Evolutionary conservation across 1,140 invertebrate species (phyloP).

Genomic region (silkworm (Bombyx mori)): DNA sequence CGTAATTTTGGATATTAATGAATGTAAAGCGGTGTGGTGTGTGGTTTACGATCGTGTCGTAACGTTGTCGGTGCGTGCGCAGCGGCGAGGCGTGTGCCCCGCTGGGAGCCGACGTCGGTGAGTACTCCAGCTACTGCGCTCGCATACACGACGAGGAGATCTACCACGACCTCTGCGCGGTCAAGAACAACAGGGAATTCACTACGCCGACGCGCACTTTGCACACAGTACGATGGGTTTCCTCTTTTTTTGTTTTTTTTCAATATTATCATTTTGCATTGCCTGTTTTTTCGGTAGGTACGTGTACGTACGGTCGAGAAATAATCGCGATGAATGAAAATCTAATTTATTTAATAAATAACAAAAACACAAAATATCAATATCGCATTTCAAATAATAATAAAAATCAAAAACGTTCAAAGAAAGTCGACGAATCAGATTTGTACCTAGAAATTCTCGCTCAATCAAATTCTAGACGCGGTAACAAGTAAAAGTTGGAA

Average conservation of each 20-base stretch:
- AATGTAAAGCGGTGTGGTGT: neutral
- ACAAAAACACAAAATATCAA: too few relatives aligned
- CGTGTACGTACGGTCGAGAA: neutral
- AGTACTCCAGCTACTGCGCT: slow-evolving; percentile 78
- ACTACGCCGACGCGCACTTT: slow-evolving; percentile 41
- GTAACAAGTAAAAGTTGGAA: slow-evolving; percentile 43
- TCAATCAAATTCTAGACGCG: slow-evolving; percentile 13
- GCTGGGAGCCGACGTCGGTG: slow-evolving; percentile 66
- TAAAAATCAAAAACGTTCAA: neutral
- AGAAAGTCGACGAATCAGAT: neutral
- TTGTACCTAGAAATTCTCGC: neutral
- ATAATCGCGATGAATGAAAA: neutral
- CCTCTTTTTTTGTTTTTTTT: slow-evolving; percentile 19
- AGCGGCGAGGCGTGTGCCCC: slow-evolving; percentile 33
- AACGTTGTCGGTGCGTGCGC: slow-evolving; percentile 25
- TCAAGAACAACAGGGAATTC: slow-evolving; percentile 51
- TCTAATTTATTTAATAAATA: too few relatives aligned
- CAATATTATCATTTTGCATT: slow-evolving; percentile 21
- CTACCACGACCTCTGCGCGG: slow-evolving; percentile 85
- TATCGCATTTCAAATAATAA: too few relatives aligned
- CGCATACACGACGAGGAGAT: slow-evolving; percentile 83
- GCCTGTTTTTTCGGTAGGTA: neutral
- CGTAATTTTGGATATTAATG: too few relatives aligned
- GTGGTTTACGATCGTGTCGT: slow-evolving; percentile 1
- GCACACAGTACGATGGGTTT: slow-evolving; percentile 40